Evolutionary conservation across 2,113 vertebrate species (phyloP), one percentile per base, ranked within the genome.

Genomic region (Cochlearius cochlearius): DNA sequence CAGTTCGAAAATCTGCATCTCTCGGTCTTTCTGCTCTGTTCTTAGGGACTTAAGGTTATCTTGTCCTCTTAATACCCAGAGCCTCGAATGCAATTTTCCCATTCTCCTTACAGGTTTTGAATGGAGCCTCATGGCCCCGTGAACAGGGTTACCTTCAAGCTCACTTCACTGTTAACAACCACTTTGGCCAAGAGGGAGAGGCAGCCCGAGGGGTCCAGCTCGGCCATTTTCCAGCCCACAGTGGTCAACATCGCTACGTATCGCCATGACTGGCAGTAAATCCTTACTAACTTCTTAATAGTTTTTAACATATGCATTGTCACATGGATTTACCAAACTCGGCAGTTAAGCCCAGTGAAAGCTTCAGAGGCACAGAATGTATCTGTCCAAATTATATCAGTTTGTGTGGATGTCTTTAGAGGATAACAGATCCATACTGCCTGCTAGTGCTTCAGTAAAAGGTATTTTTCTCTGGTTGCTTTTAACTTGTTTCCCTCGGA

Each of bases 211-310:
- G 41, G 12, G 47, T 62, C 72, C 50, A 47, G 6, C 26, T 38
- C 29, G 21, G 50, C 14, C 52, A 15, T 67, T 71, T 87, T 22
- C 72, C 68, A 81, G 29, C 50, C 52, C 68, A 7, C 2, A 12
- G 17, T 7, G 41, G 32, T 20, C 6, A 12, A 3, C 50, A 5
- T 1, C 3, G 17, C 27, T 7, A 4, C 4, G 0, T n/a, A 47
- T 23, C 88, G 16, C n/a, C 17, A 3, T 12, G 77, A 7, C 76
- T 81, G 36, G 53, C 88, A 88, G 58, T 23, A 81, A 84, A 80
- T 29, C 43, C 53, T 87, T 15, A 72, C 83, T 50, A 32, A 68
- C 6, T 71, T 78, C 80, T 59, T 60, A 15, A n/a, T 15, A 49
- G 6, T 62, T 93, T 90, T 92, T 87, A 90, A 66, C 52, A 38